Percentiles rank a stretch among this genome's conserved stretches.
These are phyloP conservation scores for Tethea ocularis DNA, from an alignment of 2,888 invertebrate species.

Conservation along the genomic window DNA sequence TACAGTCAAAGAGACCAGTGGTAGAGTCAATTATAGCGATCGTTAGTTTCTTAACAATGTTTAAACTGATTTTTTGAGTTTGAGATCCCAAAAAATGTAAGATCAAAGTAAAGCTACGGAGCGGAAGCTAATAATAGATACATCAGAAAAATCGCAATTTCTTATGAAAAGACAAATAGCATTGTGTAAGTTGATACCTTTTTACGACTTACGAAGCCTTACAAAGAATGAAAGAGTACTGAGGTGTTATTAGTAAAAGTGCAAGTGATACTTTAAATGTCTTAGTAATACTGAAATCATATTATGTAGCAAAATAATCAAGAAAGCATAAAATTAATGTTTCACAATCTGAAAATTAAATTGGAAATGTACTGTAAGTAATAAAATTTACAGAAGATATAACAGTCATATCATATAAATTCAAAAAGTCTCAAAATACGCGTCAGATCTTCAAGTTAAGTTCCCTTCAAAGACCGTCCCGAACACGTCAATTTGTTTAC, in stretches of 20 bases:
- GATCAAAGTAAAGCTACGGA: background rate
- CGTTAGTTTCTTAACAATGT: no score
- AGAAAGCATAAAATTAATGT: conserved; percentile 21
- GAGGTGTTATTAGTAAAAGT: conserved; percentile 73
- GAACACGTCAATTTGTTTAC: conserved; percentile 82
- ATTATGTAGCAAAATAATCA: conserved; percentile 5
- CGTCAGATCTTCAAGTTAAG: conserved; percentile 72
- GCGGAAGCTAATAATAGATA: no score
- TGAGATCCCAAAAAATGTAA: no score
- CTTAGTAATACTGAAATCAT: conserved; percentile 1
- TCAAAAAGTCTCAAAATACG: conserved; percentile 66
- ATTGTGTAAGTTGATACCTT: conserved; percentile 78
- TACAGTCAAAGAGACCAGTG: no score
- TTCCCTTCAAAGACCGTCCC: conserved; percentile 71
- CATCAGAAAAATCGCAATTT: conserved; percentile 8
- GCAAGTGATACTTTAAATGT: conserved; percentile 63
- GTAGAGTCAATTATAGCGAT: no score
- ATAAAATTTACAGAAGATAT: conserved; percentile 51
- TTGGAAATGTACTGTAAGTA: conserved; percentile 34
- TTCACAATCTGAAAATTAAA: conserved; percentile 27
- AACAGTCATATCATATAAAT: conserved; percentile 54
- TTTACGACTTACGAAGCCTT: conserved; percentile 81
- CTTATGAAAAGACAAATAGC: conserved; percentile 42
- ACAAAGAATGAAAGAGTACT: conserved; percentile 64
- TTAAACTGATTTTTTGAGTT: no score